phyloP scores from a whole-genome alignment of 2,797 vertebrate species.

The Danio albolineatus region DNA sequence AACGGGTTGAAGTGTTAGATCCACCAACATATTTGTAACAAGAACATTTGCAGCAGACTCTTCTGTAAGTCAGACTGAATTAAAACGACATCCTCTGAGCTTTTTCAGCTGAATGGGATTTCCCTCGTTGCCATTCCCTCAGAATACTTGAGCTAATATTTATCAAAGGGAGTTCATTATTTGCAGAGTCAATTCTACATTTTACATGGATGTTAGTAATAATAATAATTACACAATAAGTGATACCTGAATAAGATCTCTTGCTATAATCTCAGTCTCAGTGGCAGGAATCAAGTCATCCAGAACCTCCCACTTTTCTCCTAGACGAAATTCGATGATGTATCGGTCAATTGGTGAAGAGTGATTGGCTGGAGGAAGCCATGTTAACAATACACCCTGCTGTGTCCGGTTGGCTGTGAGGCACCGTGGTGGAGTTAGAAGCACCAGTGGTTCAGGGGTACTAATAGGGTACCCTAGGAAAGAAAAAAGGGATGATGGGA shows the following conservation, averaged over 20 bases:
- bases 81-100: conserved; percentile 32
- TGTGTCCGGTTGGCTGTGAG: conserved; percentile 99
- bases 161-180: too few relatives aligned
- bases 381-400: conserved; percentile 97
- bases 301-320: conserved; percentile 95
- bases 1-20: conserved; percentile 42
- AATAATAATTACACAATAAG: background rate
- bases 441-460: conserved; percentile 99
- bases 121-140: background rate
- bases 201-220: too few relatives aligned
- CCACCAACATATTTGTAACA: conserved; percentile 31
- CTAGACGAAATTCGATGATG: conserved; percentile 96
- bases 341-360: conserved; percentile 95
- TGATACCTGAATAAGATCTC: conserved; percentile 94
- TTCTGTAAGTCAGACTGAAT: conserved; percentile 35
- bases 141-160: background rate
- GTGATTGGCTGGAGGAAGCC: conserved; percentile 98
- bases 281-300: conserved; percentile 91
- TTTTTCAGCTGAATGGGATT: conserved; percentile 3
- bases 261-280: conserved; percentile 92
- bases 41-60: conserved; percentile 33
- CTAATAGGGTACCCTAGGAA: conserved; percentile 92
- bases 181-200: too few relatives aligned
- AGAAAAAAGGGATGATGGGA: background rate
- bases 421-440: conserved; percentile 99